Evolutionary conservation across 2,888 invertebrate species (phyloP), one percentile per base, ranked within the genome.

Genomic region (Allygus modestus): DNA sequence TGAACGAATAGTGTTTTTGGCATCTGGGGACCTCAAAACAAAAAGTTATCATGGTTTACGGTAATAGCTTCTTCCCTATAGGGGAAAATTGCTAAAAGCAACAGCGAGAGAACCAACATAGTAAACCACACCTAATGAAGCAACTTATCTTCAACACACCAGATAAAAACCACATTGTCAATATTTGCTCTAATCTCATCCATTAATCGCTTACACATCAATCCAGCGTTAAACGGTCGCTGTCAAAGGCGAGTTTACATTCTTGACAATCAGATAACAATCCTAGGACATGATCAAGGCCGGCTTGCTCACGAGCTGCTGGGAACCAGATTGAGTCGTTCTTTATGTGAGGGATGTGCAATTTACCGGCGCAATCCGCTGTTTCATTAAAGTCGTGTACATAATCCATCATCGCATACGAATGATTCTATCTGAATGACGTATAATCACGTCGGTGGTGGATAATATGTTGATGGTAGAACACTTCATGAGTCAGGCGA

Each of bases 201-300:
- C 54, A 54, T 54, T 54, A 54, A 54, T 54, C 54, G 54, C 23
- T 1, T 46, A 46, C 17, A 46, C 20, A 54, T 54, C 54, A 54
- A 23, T 54, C 20, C 1, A 7, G 15, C 23, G 11, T 11, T 54
- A 54, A n/a, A 54, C 54, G 20, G 46, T 12, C n/a, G 51, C 54
- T 23, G 54, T 46, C 46, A 37, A 37, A 37, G 37, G 7, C 11
- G 15, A 15, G 9, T 9, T 37, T 17, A 17, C 54, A 23, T 54
- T 54, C 54, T 23, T 54, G 54, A 11, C 54, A 46, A 46, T 54
- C 54, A n/a, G 54, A 54, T 54, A 54, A 9, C 51, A 17, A 51
- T 51, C 54, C 11, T 54, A 12, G 20, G 54, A 23, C 23, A 2
- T 12, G 46, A 46, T 4, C 54, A 54, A 54, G 54, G 54, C 11